These are phyloP conservation scores for Antheraea assamensis DNA, from an alignment of 2,888 invertebrate species.

Conservation along the genomic window DNA sequence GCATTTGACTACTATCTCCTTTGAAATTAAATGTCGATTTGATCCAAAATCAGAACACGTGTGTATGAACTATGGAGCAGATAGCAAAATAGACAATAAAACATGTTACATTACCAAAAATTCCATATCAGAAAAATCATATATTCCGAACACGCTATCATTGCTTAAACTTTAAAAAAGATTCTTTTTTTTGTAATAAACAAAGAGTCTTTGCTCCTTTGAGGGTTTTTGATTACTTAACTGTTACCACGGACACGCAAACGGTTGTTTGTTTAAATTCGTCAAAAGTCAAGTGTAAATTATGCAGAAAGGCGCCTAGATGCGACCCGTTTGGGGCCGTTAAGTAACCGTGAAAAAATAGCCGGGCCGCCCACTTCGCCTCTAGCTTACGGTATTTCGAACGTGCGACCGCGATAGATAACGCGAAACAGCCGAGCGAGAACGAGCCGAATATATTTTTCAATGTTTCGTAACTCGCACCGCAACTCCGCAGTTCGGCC, in stretches of 20 bases:
- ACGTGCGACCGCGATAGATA: conserved; percentile 59
- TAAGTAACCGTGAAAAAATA: conserved; percentile 79
- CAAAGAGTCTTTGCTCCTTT: neutral
- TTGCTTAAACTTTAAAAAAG: too few relatives aligned
- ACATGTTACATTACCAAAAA: too few relatives aligned
- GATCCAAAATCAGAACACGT: too few relatives aligned
- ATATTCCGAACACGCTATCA: too few relatives aligned
- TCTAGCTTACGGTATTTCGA: conserved; percentile 78
- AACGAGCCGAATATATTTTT: conserved; percentile 53
- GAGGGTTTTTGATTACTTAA: neutral
- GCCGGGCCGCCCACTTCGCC: conserved; percentile 65
- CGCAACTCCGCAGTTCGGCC: conserved; percentile 50
- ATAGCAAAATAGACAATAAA: too few relatives aligned
- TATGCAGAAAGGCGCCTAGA: conserved; percentile 58
- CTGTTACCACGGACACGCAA: neutral
- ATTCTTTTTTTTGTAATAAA: too few relatives aligned
- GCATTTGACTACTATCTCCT: too few relatives aligned
- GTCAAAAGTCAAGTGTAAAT: conserved; percentile 58
- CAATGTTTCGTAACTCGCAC: conserved; percentile 42
- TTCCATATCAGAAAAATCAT: too few relatives aligned
- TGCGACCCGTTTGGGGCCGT: conserved; percentile 65
- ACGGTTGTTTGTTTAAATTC: conserved; percentile 32
- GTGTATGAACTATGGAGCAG: too few relatives aligned
- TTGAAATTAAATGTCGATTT: too few relatives aligned
- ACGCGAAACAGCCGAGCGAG: conserved; percentile 40